Evolutionary conservation across 2,888 invertebrate genomes (phyloP).

Genomic region (Drosophila limbata): DNA sequence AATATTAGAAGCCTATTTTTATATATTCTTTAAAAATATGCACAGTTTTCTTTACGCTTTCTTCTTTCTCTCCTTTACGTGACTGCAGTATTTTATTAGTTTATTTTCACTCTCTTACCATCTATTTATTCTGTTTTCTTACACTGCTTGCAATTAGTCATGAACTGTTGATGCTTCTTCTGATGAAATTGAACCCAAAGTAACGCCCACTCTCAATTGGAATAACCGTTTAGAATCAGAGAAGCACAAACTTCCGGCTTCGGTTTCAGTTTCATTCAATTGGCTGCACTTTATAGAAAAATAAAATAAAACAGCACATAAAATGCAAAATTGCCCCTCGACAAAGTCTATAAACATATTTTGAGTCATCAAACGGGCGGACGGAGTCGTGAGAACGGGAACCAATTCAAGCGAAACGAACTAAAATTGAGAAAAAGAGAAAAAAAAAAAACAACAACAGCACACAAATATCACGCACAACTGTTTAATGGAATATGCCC

Average conservation of each 20-base stretch:
- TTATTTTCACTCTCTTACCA: constrained; percentile 22
- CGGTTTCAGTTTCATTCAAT: constrained; percentile 69
- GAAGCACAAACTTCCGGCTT: constrained; percentile 64
- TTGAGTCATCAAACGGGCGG: constrained; percentile 42
- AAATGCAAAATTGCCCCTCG: constrained; percentile 37
- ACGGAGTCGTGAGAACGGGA: constrained; percentile 36
- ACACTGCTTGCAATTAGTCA: constrained; percentile 13
- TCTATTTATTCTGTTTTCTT: neutral
- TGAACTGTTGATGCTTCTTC: constrained; percentile 5
- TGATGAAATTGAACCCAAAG: neutral
- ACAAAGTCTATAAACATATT: constrained; percentile 38
- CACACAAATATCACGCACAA: constrained; percentile 61
- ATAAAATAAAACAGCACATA: constrained; percentile 19
- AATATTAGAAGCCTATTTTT: too few relatives aligned
- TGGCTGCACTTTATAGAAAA: constrained; percentile 56
- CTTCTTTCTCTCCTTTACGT: neutral
- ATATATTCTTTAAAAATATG: neutral
- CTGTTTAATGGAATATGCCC: constrained; percentile 46
- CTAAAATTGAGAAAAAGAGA: constrained; percentile 36
- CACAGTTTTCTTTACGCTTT: neutral
- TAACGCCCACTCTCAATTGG: constrained; percentile 21
- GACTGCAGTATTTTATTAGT: constrained; percentile 9
- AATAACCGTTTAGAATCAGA: constrained; percentile 59
- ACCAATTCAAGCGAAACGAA: constrained; percentile 30
- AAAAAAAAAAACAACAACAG: constrained; percentile 37